These are phyloP conservation scores for Cyprinus carpio DNA, from an alignment of 2,113 vertebrate species.

Conservation along the genomic window DNA sequence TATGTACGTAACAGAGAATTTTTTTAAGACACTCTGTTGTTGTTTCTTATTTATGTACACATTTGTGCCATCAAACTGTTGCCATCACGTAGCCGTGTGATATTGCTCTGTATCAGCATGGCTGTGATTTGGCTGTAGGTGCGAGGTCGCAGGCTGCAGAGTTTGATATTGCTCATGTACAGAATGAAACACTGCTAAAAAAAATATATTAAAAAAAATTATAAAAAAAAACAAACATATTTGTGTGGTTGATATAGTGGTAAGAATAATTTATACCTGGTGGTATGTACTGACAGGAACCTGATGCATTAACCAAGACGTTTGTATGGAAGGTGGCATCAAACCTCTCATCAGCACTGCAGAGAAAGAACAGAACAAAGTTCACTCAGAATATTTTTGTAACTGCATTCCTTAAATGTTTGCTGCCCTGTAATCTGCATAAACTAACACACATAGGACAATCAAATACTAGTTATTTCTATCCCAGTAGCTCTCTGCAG, in stretches of 20 bases:
- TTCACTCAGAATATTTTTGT: background rate
- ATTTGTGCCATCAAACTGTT: too few relatives aligned
- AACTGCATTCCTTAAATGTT: background rate
- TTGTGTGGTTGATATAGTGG: background rate
- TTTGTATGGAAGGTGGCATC: conserved; percentile 91
- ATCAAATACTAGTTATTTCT: background rate
- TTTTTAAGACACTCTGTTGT: too few relatives aligned
- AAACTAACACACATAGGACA: background rate
- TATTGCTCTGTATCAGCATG: too few relatives aligned
- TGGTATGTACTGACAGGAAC: conserved; percentile 87
- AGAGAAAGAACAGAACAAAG: background rate
- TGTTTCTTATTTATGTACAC: too few relatives aligned
- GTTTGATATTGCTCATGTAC: too few relatives aligned
- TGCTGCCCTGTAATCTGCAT: background rate
- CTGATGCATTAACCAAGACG: conserved; percentile 85
- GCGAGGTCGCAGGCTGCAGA: too few relatives aligned
- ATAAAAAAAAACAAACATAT: too few relatives aligned
- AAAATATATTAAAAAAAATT: too few relatives aligned
- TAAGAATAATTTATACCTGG: conserved; percentile 76
- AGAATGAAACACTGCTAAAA: too few relatives aligned
- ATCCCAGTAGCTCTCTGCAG: background rate
- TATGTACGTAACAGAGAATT: too few relatives aligned
- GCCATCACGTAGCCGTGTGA: too few relatives aligned
- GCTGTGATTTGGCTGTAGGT: too few relatives aligned
- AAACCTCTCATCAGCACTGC: conserved; percentile 88